A percentile compares a stretch with the other conserved stretches of the same genome.
Conservation (phyloP, 2,797 vertebrate genomes). For the Spea hammondii region DNA sequence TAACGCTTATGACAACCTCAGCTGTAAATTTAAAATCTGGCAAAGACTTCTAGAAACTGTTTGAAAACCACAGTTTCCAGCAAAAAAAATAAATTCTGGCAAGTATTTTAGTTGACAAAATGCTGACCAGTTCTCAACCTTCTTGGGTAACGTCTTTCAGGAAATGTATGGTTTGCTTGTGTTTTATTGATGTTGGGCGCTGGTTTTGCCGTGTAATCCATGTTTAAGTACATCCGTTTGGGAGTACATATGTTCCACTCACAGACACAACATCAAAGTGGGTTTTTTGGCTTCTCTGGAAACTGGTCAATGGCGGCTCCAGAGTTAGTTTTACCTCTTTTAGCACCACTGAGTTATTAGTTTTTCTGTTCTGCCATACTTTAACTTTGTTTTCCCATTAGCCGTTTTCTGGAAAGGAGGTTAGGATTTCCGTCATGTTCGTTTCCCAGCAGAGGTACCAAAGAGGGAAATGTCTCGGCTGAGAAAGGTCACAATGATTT, state of each 20-base stretch:
- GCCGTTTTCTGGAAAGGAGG: neutral
- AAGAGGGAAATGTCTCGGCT: neutral
- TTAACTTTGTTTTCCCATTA: neutral
- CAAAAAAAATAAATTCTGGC: too few relatives aligned
- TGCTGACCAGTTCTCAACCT: neutral
- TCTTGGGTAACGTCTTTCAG: neutral
- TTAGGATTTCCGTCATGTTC: neutral
- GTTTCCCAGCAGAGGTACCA: constrained; percentile 2
- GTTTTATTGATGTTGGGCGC: neutral
- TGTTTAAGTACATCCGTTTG: neutral
- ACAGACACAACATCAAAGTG: constrained; percentile 1
- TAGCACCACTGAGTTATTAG: constrained; percentile 7
- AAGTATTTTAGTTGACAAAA: too few relatives aligned
- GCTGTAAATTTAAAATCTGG: too few relatives aligned
- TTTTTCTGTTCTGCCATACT: neutral
- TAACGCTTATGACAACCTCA: too few relatives aligned
- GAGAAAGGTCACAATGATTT: neutral
- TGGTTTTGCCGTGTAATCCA: neutral
- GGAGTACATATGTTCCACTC: neutral
- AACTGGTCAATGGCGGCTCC: neutral
- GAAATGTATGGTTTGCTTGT: neutral
- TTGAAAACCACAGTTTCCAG: too few relatives aligned
- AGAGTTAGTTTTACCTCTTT: neutral
- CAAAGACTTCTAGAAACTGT: too few relatives aligned
- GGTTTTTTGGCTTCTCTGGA: neutral